These are phyloP conservation scores for Lysiphlebus fabarum DNA, from an alignment of 1,140 invertebrate genomes.

Conservation along the genomic window DNA sequence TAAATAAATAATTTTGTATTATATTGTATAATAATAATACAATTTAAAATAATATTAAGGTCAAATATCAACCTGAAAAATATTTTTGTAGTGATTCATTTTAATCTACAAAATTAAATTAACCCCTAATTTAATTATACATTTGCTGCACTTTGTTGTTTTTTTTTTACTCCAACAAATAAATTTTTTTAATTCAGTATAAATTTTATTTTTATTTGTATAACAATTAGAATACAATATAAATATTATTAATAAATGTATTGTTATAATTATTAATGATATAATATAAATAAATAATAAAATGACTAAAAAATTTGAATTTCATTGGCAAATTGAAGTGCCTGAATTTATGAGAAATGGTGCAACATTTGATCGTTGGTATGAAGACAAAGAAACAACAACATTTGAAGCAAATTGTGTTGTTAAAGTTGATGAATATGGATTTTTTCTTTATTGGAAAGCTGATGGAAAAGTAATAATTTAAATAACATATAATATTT, in stretches of 20 bases:
- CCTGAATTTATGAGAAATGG: conserved; percentile 83
- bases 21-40: too few species aligned
- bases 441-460: conserved; percentile 99
- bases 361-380: conserved; percentile 88
- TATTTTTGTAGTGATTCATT: too few species aligned
- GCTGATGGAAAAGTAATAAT: conserved; percentile 84
- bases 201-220: too few species aligned
- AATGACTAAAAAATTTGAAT: conserved; percentile 98
- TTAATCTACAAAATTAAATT: too few species aligned
- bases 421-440: conserved; percentile 96
- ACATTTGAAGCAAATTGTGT: conserved; percentile 83
- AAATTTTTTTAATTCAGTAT: too few species aligned
- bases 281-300: conserved; percentile 26
- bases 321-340: conserved; percentile 93
- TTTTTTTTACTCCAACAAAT: too few species aligned
- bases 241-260: not conserved
- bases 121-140: too few species aligned
- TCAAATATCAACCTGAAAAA: too few species aligned
- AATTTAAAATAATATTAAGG: too few species aligned
- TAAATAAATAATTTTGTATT: too few species aligned
- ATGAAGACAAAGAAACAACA: conserved; percentile 89
- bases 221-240: too few species aligned
- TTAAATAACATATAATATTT: conserved; percentile 16
- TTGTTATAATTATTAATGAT: not conserved
- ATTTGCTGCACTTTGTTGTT: too few species aligned